phyloP scores from a whole-genome alignment of 2,888 invertebrate genomes.

The Pheosia tremula region DNA sequence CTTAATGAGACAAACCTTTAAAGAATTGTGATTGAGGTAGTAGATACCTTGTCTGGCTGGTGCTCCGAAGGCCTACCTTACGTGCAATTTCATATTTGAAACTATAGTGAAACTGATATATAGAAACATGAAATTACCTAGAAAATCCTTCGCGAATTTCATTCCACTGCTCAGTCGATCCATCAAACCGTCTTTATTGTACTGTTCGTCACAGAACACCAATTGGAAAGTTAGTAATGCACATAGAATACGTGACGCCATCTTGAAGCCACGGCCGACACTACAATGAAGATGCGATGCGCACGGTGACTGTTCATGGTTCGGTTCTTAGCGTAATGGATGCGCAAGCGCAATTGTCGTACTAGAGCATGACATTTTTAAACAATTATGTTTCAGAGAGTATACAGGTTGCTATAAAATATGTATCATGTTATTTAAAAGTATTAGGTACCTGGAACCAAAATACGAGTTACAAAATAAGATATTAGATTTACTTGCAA shows the following conservation, averaged over 20 bases:
- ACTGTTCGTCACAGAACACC: conserved; percentile 49
- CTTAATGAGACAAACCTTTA: too few species aligned
- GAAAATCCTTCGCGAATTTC: conserved; percentile 73
- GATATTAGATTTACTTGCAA: not conserved
- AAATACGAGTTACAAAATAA: not conserved
- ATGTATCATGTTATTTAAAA: not conserved
- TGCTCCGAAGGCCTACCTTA: too few species aligned
- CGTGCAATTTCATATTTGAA: too few species aligned
- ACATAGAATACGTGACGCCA: conserved; percentile 64
- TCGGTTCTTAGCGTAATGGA: conserved; percentile 63
- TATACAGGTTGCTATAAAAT: conserved; percentile 53
- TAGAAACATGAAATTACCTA: conserved; percentile 49
- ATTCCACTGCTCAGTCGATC: conserved; percentile 69
- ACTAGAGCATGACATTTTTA: conserved; percentile 64
- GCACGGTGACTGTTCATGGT: conserved; percentile 48
- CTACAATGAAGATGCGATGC: conserved; percentile 48
- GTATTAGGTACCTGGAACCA: not conserved
- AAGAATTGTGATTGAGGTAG: too few species aligned
- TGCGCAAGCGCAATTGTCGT: conserved; percentile 60
- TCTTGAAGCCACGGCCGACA: conserved; percentile 57
- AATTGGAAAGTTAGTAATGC: conserved; percentile 47
- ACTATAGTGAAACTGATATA: too few species aligned
- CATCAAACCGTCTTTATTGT: conserved; percentile 63
- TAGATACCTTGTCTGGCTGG: too few species aligned
- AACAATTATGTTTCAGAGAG: conserved; percentile 45